Base-by-base conservation (phyloP, 2,888 invertebrate genomes). In the Rhogogaster chlorosoma region DNA sequence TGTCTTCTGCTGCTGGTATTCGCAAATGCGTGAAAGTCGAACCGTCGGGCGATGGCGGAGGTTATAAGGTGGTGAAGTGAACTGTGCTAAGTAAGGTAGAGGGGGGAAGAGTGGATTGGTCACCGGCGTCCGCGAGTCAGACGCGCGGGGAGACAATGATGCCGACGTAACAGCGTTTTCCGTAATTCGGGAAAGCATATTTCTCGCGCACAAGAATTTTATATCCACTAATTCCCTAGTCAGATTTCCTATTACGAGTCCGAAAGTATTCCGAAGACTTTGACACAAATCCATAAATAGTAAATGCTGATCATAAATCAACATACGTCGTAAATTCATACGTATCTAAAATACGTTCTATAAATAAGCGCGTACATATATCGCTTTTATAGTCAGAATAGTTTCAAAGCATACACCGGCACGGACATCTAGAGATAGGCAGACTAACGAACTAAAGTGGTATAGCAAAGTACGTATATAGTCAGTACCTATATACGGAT, bases 21-120 rank as follows among this genome's bases (percentile, higher is more conserved):
- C 1, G 29, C 53, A 77, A 77, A n/a, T 77, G 49, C 49, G 77
- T 77, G 77, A 77, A 77, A 77, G 77, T 77, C 77, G 49, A 29
- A n/a, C 7, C n/a, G 26, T 49, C 53, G 77, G 18, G 32, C 29
- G 29, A 49, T 77, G 77, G 77, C 32, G 49, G 49, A 77, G 45
- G 49, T 49, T 77, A 18, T 77, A 29, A 77, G 49, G 22, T 26
- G 49, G 49, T 29, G 29, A 53, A 49, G 49, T 49, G 77, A 49
- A 73, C 12, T 42, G 49, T 12, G 29, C 7, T 77, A 32, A 77
- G 49, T 49, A 32, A 49, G 32, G 42, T 6, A 26, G 42, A 9
- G 67, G 45, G 26, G 18, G 67, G 36, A 29, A 26, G 36, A 22
- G 29, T 9, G 67, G 67, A 29, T 26, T 29, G 61, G 78, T 49